These are phyloP conservation scores for Choristoneura rosaceana DNA, from an alignment of 2,888 invertebrate species.

Conservation along the genomic window DNA sequence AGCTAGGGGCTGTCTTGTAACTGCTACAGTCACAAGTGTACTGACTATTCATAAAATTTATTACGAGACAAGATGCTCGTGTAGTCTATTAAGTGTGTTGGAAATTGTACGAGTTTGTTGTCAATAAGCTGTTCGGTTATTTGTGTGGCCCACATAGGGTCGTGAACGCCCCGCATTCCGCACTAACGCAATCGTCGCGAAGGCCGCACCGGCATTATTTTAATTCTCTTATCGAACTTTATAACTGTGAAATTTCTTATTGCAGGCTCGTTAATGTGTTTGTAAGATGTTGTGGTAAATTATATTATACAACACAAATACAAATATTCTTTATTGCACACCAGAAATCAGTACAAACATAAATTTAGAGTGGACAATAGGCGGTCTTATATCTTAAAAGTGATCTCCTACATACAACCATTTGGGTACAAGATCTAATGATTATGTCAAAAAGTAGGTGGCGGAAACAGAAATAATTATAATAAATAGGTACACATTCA, in stretches of 20 bases:
- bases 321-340: no score
- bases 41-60: neutral
- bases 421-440: no score
- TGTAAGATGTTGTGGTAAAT: neutral
- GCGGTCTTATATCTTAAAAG: no score
- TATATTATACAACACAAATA: neutral
- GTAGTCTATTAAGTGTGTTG: neutral
- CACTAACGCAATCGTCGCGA: conserved; percentile 68
- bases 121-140: conserved; percentile 46
- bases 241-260: conserved; percentile 8
- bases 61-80: neutral
- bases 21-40: neutral
- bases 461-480: no score
- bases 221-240: conserved; percentile 31
- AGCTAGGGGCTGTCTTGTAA: neutral
- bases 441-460: no score
- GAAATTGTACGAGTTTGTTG: conserved; percentile 14
- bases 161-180: conserved; percentile 75
- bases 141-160: conserved; percentile 64
- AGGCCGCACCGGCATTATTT: conserved; percentile 58
- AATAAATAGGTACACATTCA: no score
- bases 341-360: no score
- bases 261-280: neutral
- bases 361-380: no score
- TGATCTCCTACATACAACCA: no score